Evolutionary conservation across 2,888 invertebrate genomes (phyloP).

Genomic region (Diloba caeruleocephala): DNA sequence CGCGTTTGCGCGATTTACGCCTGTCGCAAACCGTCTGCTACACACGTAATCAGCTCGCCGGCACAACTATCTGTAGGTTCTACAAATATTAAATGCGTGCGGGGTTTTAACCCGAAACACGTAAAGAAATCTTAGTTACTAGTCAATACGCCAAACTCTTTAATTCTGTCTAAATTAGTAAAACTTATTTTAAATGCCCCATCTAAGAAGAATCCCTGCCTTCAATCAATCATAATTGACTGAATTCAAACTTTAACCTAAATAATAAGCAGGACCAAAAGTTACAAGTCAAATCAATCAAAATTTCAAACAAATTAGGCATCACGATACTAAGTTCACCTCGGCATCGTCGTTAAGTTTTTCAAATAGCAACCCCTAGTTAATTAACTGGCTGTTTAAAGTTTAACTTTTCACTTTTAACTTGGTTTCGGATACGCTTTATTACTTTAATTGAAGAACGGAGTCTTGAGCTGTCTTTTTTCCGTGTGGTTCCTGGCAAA

Average conservation of each 20-base stretch:
- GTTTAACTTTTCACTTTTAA: slow-evolving; percentile 66
- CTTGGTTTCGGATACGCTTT: slow-evolving; percentile 58
- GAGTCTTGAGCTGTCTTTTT: slow-evolving; percentile 1
- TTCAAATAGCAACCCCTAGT: slow-evolving; percentile 63
- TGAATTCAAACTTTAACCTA: slow-evolving; percentile 48
- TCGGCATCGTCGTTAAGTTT: slow-evolving; percentile 61
- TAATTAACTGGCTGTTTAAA: slow-evolving; percentile 59
- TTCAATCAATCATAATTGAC: slow-evolving; percentile 51
- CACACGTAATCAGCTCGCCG: too few relatives aligned
- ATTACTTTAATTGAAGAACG: slow-evolving; percentile 53
- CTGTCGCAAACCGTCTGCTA: too few relatives aligned
- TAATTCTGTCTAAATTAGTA: too few relatives aligned
- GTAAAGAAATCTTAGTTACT: too few relatives aligned
- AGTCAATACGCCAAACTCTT: too few relatives aligned
- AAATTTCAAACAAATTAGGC: slow-evolving; percentile 64
- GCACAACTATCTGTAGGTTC: too few relatives aligned
- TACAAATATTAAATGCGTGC: too few relatives aligned
- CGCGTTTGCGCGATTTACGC: too few relatives aligned
- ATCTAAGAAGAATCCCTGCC: slow-evolving; percentile 23
- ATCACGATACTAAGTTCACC: slow-evolving; percentile 53
- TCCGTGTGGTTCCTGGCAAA: too few relatives aligned
- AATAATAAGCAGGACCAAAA: slow-evolving; percentile 51
- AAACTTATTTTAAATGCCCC: neutral
- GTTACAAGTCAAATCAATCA: slow-evolving; percentile 67
- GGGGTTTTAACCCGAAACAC: too few relatives aligned